Conservation (phyloP, 2,113 vertebrate genomes). For the Callospermophilus lateralis region DNA sequence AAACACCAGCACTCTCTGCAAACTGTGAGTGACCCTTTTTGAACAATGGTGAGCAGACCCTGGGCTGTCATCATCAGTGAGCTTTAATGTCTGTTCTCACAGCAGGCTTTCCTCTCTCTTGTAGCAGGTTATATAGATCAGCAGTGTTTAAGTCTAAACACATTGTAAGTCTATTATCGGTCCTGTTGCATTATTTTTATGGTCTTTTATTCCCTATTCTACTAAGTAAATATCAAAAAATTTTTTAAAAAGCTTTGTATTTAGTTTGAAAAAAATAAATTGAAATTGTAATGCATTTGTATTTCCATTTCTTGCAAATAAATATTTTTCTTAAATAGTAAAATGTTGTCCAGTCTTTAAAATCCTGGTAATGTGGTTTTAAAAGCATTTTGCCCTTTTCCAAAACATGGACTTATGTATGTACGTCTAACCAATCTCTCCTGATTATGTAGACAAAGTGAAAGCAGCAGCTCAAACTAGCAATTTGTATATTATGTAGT, state of each 20-base stretch:
- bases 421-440: accelerated
- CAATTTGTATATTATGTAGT: background rate
- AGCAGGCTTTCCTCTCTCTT: slow-evolving; percentile 19
- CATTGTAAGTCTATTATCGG: slow-evolving; percentile 12
- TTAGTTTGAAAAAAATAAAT: slow-evolving; percentile 77
- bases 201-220: slow-evolving; percentile 75
- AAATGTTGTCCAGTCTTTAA: slow-evolving; percentile 62
- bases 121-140: slow-evolving; percentile 68
- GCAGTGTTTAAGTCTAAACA: slow-evolving; percentile 62
- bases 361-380: slow-evolving; percentile 38
- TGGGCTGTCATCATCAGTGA: background rate
- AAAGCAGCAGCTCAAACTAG: slow-evolving; percentile 10
- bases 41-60: background rate
- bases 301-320: slow-evolving; percentile 89
- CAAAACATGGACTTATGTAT: background rate
- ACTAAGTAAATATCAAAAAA: slow-evolving; percentile 71
- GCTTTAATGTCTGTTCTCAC: background rate
- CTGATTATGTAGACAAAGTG: background rate
- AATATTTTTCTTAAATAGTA: slow-evolving; percentile 89
- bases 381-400: background rate
- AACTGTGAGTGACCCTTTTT: background rate
- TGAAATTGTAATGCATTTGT: slow-evolving; percentile 85
- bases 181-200: slow-evolving; percentile 55
- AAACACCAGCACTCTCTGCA: slow-evolving; percentile 25
- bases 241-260: slow-evolving; percentile 82